Base-by-base conservation (phyloP, 53 echinoderm and acorn worm species). In the Echinarachnius parma region DNA sequence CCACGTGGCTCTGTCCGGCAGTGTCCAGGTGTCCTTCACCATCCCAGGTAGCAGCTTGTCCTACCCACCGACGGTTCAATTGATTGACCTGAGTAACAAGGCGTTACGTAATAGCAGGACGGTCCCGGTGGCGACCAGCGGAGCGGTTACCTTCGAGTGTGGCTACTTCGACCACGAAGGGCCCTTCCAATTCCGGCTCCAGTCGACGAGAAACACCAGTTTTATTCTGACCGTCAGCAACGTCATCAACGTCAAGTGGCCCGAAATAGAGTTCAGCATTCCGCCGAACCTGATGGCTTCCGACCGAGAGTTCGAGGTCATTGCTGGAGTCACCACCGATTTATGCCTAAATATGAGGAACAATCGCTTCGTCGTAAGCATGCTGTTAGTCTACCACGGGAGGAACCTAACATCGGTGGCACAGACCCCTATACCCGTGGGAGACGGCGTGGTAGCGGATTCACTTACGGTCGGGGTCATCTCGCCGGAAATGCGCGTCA, bases 91-190 rank as follows among this genome's bases (percentile, higher is more conserved):
- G 4, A 61, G 32, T 21, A 26, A 56, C 48, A 49, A 80, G 2
- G 19, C 44, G 18, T 31, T 62, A 19, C 78, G 77, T 9, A 52
- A 52, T 22, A 64, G 47, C 14, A 84, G 66, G 49, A 27, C 49
- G 9, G 66, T 89, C 25, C 76, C 74, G 19, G 20, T 18, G 48
- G 20, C 47, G 46, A 21, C 47, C 30, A 75, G 42, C 21, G 78
- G 92, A 25, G 50, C 42, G 47, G 75, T 88, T 4, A 61, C 35
- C 5, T 87, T 92, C 46, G 84, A 75, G 16, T 92, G 92, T 39
- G 76, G 72, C 57, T 81, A 71, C 75, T 81, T 92, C 52, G 88
- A 92, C 64, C 88, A 88, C 34, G 76, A 63, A 33, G 92, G 92
- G 46, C 62, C 70, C 23, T 92, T 81, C 61, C 74, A 72, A 56